These are phyloP conservation scores for Tenualosa thibaudeaui DNA, from an alignment of 2,797 vertebrate genomes.

Conservation along the genomic window DNA sequence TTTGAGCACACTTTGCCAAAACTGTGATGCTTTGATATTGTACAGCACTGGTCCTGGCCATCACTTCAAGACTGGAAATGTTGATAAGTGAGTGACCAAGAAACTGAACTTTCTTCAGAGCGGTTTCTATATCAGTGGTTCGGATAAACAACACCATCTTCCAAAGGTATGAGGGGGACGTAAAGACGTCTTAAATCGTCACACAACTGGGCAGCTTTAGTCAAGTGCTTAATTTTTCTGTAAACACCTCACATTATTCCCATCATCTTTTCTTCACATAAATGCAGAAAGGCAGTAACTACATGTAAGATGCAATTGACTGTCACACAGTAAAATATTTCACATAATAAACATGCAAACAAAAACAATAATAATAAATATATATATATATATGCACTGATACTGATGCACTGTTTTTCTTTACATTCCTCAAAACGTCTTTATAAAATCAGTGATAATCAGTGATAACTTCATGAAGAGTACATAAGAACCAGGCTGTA, in stretches of 20 bases:
- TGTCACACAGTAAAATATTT: neutral
- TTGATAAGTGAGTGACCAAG: neutral
- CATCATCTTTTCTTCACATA: neutral
- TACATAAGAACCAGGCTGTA: neutral
- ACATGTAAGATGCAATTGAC: neutral
- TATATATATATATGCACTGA: slow-evolving; percentile 19
- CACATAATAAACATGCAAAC: neutral
- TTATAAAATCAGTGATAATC: neutral
- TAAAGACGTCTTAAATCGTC: neutral
- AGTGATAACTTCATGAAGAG: neutral
- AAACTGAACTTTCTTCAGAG: neutral
- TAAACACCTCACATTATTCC: neutral
- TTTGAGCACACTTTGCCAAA: neutral
- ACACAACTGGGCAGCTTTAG: neutral
- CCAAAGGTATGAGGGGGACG: neutral
- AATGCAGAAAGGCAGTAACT: neutral
- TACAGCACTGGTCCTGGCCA: neutral
- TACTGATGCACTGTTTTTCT: neutral
- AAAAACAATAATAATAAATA: slow-evolving; percentile 2
- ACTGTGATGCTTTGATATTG: neutral
- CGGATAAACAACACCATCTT: neutral
- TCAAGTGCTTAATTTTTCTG: neutral
- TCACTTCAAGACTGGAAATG: neutral
- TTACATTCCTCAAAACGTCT: neutral
- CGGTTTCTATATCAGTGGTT: neutral